Conservation (phyloP, 2,797 vertebrate species). For the Liparis tanakae region DNA sequence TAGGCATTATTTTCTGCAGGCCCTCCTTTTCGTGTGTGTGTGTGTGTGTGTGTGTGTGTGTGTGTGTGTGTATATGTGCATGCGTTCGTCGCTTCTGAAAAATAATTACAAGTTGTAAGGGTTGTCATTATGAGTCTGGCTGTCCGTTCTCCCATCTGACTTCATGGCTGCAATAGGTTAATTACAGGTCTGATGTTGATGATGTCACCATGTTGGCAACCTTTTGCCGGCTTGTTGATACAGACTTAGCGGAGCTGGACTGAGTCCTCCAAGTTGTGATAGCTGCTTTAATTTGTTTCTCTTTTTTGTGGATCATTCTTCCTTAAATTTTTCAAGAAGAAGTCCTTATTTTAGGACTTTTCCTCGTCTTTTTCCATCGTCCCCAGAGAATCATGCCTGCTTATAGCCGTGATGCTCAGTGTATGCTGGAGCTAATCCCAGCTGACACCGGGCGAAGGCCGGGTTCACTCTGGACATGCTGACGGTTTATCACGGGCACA, state of each 20-base stretch:
- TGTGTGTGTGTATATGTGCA: slow-evolving; percentile 36
- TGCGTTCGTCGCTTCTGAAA: slow-evolving; percentile 66
- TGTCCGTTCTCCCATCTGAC: slow-evolving; percentile 68
- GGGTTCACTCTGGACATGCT: no score
- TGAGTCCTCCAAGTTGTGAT: slow-evolving; percentile 10
- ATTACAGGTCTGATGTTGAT: slow-evolving; percentile 82
- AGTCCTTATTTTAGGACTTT: slow-evolving; percentile 11
- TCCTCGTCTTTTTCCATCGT: slow-evolving; percentile 1
- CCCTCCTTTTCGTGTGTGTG: slow-evolving; percentile 20
- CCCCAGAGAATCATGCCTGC: slow-evolving; percentile 12
- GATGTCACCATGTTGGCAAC: slow-evolving; percentile 80
- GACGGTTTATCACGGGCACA: no score
- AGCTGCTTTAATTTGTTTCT: slow-evolving; percentile 2
- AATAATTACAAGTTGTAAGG: slow-evolving; percentile 78
- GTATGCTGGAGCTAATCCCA: not conserved
- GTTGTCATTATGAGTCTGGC: slow-evolving; percentile 82
- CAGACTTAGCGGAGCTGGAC: slow-evolving; percentile 34
- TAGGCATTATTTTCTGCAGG: slow-evolving; percentile 22
- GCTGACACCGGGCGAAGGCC: no score
- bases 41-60: slow-evolving; percentile 26
- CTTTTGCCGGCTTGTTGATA: slow-evolving; percentile 61
- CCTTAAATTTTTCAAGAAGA: slow-evolving; percentile 1
- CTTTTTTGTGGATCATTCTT: not conserved
- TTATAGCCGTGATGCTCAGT: slow-evolving; percentile 28
- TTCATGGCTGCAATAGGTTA: slow-evolving; percentile 77